Percentiles rank a stretch among this genome's conserved stretches.
Conservation (phyloP, 2,113 vertebrate species). For the Gulo gulo region DNA sequence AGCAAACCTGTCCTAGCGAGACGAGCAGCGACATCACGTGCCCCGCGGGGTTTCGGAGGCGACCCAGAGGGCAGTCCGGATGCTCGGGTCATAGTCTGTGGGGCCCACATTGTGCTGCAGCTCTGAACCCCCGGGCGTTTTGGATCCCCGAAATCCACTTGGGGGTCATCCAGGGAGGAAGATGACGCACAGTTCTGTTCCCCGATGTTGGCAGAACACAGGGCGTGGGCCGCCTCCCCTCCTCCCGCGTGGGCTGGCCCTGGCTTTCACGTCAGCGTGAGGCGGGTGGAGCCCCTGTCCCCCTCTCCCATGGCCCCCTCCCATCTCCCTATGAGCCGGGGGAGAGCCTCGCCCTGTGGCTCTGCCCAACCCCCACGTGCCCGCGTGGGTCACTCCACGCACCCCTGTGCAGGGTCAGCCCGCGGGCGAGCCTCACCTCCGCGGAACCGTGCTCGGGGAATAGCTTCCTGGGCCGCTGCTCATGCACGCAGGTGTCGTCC, state of each 20-base stretch:
- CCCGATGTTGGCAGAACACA: background rate
- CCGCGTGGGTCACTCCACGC: fast-evolving
- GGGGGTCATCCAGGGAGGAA: fast-evolving
- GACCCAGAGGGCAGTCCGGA: fast-evolving
- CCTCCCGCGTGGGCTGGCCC: fast-evolving
- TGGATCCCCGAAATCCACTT: background rate
- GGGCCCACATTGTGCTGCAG: fast-evolving
- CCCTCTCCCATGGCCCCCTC: background rate
- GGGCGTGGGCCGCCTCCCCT: fast-evolving
- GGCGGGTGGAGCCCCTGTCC: fast-evolving
- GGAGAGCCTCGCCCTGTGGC: fast-evolving
- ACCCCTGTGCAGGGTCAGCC: fast-evolving
- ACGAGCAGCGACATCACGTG: fast-evolving
- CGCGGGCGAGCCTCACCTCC: fast-evolving
- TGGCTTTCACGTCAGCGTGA: fast-evolving
- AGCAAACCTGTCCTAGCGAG: background rate
- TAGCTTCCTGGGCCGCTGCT: background rate
- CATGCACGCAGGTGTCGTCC: background rate
- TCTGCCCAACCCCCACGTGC: fast-evolving
- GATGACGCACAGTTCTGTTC: fast-evolving
- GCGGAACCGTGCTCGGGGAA: fast-evolving
- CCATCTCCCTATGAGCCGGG: fast-evolving
- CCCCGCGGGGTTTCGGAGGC: fast-evolving
- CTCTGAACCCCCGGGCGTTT: background rate
- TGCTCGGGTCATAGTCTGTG: fast-evolving